Evolutionary conservation across 2,113 vertebrate species (phyloP).

Genomic region (Hypomesus transpacificus): DNA sequence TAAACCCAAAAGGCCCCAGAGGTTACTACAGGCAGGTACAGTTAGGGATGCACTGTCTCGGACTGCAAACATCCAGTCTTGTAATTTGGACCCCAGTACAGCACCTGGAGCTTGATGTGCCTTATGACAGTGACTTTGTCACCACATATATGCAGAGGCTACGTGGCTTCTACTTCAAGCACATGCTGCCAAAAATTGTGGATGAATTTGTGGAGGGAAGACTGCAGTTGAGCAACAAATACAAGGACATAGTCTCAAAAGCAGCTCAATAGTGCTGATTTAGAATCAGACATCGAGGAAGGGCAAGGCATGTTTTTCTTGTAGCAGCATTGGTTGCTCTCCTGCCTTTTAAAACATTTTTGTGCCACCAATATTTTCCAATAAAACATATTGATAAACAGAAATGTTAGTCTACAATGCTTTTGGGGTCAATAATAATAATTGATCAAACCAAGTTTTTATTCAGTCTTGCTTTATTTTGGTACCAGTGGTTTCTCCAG

Average conservation of each 20-base stretch:
- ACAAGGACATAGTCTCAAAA: background rate
- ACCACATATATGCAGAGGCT: background rate
- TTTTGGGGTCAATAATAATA: no score
- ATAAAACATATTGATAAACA: no score
- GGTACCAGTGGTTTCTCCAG: background rate
- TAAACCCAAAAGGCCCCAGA: background rate
- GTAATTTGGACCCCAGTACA: background rate
- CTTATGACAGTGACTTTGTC: background rate
- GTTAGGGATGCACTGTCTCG: background rate
- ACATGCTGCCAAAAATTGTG: slow-evolving; percentile 6
- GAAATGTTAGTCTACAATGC: no score
- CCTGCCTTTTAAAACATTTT: no score
- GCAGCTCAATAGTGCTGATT: no score
- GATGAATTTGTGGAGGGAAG: background rate
- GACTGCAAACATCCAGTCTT: background rate
- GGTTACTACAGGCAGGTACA: slow-evolving; percentile 2
- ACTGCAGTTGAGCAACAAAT: background rate
- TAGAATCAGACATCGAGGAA: no score
- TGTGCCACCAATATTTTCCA: no score
- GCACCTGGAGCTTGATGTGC: background rate
- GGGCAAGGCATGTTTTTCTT: no score
- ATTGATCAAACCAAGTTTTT: background rate
- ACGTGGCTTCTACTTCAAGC: background rate
- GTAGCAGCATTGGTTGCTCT: no score
- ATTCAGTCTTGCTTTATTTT: slow-evolving; percentile 1